Percentiles rank a stretch among this genome's conserved stretches.
Evolutionary conservation across 30 jellyfish, hydroid and myxozoan genomes (phyloP).

Genomic region (Aurelia aurita complex sp. Pacific): DNA sequence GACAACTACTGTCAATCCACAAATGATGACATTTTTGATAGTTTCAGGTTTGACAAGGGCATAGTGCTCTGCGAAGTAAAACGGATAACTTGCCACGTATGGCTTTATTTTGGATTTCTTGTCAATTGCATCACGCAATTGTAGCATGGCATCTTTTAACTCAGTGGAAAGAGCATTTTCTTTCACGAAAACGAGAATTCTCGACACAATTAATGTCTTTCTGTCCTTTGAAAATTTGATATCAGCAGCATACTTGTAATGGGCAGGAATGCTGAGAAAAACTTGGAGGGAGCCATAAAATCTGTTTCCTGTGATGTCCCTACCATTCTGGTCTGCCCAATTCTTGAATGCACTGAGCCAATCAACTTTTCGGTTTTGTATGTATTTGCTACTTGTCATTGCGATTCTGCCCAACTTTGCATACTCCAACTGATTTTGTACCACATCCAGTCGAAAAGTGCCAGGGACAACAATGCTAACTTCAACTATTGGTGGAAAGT

Average conservation of each 20-base stretch:
- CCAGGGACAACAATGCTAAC: constrained; percentile 63
- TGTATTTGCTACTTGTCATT: background rate
- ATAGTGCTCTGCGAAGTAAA: constrained; percentile 49
- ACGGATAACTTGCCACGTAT: constrained; percentile 15
- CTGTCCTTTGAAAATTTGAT: constrained; percentile 5
- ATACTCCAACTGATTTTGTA: constrained; percentile 19
- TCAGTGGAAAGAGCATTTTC: background rate
- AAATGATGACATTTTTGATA: constrained; percentile 51
- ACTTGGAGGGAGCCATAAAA: constrained; percentile 10
- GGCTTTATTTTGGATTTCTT: constrained; percentile 5
- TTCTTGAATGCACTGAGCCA: constrained; percentile 50
- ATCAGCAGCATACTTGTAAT: constrained; percentile 3
- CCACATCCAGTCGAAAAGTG: constrained; percentile 4
- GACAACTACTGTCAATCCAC: constrained; percentile 63
- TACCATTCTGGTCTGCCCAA: constrained; percentile 25
- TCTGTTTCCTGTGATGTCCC: background rate
- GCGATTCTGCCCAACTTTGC: constrained; percentile 20
- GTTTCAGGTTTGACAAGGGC: constrained; percentile 62
- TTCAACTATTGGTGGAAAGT: constrained; percentile 37
- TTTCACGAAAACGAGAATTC: constrained; percentile 25
- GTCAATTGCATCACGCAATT: constrained; percentile 15
- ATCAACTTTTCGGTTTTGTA: constrained; percentile 5
- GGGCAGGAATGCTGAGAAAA: constrained; percentile 25
- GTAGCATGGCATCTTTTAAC: constrained; percentile 27
- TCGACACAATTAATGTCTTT: constrained; percentile 7